These are phyloP conservation scores for Macroglossus sobrinus DNA, from an alignment of 2,113 vertebrate species.

Conservation along the genomic window DNA sequence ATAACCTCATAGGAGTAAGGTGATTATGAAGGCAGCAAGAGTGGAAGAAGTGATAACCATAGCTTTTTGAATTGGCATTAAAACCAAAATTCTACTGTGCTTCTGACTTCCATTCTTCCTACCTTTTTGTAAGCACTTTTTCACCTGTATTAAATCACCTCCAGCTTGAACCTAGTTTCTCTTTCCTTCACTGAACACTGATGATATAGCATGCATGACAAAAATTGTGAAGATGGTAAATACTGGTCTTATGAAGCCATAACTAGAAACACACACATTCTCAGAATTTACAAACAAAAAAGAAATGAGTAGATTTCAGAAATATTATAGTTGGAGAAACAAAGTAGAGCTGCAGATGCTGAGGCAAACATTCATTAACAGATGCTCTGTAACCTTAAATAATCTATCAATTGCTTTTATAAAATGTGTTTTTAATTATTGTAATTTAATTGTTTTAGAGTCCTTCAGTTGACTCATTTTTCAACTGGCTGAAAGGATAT, in stretches of 20 bases:
- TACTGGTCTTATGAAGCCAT: background rate
- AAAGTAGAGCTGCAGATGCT: background rate
- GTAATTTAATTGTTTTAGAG: background rate
- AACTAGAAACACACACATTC: background rate
- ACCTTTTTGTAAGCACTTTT: background rate
- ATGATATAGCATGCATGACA: background rate
- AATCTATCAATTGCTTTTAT: background rate
- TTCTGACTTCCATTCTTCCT: background rate
- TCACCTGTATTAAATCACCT: background rate
- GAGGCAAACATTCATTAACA: background rate
- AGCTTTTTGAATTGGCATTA: background rate
- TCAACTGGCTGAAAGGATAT: background rate
- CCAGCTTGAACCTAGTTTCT: background rate
- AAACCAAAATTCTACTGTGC: background rate
- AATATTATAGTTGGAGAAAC: background rate
- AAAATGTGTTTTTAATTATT: background rate
- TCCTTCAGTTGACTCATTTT: background rate
- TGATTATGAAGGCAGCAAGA: background rate
- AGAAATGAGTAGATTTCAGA: background rate
- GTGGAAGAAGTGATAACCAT: background rate
- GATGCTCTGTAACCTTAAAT: background rate
- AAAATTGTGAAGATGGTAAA: background rate
- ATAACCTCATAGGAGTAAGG: background rate
- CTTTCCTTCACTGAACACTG: background rate
- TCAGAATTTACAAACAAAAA: background rate